A percentile compares a stretch with the other conserved stretches of the same genome.
These are phyloP conservation scores for Mongoloraphidia duomilia DNA, from an alignment of 2,888 invertebrate genomes.

Conservation along the genomic window DNA sequence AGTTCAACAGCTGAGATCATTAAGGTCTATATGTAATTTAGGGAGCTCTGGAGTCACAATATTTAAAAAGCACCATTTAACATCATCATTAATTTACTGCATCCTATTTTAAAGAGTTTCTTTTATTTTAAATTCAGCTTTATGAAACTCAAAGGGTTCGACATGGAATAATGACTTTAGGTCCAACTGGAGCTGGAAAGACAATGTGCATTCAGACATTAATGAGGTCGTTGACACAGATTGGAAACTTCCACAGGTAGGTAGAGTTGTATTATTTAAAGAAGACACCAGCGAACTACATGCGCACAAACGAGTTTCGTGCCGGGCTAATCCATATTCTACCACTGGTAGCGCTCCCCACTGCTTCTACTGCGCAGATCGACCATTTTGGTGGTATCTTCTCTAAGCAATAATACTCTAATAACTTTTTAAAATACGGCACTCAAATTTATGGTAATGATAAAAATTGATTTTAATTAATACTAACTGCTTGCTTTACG, in stretches of 20 bases:
- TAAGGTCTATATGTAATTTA: no score
- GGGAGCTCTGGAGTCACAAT: no score
- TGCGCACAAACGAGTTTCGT: no score
- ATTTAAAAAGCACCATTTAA: no score
- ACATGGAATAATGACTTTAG: slow-evolving; percentile 92
- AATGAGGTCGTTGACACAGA: slow-evolving; percentile 80
- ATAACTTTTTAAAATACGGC: no score
- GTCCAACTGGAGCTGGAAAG: slow-evolving; percentile 91
- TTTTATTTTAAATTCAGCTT: slow-evolving; percentile 36
- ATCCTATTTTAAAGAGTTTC: background rate
- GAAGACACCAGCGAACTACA: background rate
- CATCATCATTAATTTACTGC: background rate
- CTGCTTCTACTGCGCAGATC: no score
- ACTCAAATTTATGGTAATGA: background rate
- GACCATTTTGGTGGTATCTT: no score
- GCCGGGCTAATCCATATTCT: no score
- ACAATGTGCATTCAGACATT: slow-evolving; percentile 80
- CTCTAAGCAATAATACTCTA: no score
- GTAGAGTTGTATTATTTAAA: slow-evolving; percentile 13
- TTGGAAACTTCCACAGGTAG: slow-evolving; percentile 69
- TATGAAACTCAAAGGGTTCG: slow-evolving; percentile 91
- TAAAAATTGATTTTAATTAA: background rate
- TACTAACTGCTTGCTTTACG: no score
- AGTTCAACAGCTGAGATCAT: no score
- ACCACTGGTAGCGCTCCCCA: no score